phyloP scores from a whole-genome alignment of 2,113 vertebrate species.

The Platanista minor region DNA sequence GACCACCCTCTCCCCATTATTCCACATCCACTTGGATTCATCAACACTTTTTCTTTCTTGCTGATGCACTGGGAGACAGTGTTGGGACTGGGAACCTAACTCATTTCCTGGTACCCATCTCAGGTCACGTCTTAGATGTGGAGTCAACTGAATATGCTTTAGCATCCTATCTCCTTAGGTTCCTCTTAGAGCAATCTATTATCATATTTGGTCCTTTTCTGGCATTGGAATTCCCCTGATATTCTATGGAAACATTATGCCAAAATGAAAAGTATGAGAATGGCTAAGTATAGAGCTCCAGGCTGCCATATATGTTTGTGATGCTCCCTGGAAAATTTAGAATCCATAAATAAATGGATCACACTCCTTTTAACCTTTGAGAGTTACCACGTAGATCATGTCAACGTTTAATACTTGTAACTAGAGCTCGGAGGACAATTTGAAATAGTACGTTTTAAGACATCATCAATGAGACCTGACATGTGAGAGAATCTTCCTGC shows the following conservation, averaged over 20 bases:
- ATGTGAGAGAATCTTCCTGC: neutral
- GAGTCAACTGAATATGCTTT: neutral
- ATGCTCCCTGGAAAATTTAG: neutral
- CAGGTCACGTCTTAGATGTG: neutral
- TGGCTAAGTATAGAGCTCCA: neutral
- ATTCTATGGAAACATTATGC: neutral
- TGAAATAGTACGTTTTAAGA: neutral
- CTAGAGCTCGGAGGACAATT: neutral
- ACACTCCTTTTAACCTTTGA: neutral
- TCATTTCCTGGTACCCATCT: neutral
- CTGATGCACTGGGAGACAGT: neutral
- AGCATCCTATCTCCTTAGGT: neutral
- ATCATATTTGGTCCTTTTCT: neutral
- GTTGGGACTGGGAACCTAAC: neutral
- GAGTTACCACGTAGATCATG: neutral
- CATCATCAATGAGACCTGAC: neutral
- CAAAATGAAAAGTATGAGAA: neutral
- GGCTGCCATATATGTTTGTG: neutral
- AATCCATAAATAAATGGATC: neutral
- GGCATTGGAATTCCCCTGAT: neutral
- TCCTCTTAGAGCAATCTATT: neutral
- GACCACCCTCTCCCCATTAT: neutral
- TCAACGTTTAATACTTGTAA: neutral
- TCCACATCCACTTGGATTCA: neutral
- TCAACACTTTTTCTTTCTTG: neutral